Evolutionary conservation across 2,888 invertebrate genomes (phyloP).

Genomic region (Shargacucullia verbasci): DNA sequence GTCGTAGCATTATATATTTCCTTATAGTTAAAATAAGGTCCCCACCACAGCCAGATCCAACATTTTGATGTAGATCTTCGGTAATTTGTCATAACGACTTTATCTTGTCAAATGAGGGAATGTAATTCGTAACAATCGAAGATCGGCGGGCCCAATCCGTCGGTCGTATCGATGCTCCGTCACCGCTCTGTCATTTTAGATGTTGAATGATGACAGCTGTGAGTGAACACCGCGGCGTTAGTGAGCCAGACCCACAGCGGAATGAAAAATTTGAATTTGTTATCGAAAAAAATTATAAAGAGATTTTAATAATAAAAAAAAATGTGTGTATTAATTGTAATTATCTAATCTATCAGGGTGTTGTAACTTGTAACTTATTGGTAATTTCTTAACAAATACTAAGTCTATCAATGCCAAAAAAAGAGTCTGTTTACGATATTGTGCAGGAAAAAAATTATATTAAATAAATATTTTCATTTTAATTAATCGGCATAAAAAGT

Average conservation of each 20-base stretch:
- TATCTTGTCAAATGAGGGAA: conserved; percentile 72
- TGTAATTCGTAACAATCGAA: conserved; percentile 70
- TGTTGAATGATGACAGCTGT: conserved; percentile 73
- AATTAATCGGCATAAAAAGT: conserved; percentile 1
- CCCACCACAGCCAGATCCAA: no score
- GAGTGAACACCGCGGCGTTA: conserved; percentile 56
- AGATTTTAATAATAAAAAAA: no score
- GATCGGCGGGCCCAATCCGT: conserved; percentile 71
- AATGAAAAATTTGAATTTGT: conserved; percentile 12
- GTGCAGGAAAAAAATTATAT: no score
- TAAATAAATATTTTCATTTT: background rate
- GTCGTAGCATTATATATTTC: no score
- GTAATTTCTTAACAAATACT: no score
- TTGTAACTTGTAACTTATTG: no score
- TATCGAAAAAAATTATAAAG: background rate
- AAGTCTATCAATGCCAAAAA: no score
- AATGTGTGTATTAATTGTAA: no score
- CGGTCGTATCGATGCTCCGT: conserved; percentile 76
- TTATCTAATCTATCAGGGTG: no score
- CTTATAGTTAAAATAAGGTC: no score
- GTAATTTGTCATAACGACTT: conserved; percentile 71
- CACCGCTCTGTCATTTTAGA: conserved; percentile 78
- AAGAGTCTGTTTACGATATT: no score
- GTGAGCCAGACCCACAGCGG: conserved; percentile 20
- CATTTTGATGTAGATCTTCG: conserved; percentile 52